Evolutionary conservation across 2,797 vertebrate genomes (phyloP).

Genomic region (Syngnathus rostellatus): DNA sequence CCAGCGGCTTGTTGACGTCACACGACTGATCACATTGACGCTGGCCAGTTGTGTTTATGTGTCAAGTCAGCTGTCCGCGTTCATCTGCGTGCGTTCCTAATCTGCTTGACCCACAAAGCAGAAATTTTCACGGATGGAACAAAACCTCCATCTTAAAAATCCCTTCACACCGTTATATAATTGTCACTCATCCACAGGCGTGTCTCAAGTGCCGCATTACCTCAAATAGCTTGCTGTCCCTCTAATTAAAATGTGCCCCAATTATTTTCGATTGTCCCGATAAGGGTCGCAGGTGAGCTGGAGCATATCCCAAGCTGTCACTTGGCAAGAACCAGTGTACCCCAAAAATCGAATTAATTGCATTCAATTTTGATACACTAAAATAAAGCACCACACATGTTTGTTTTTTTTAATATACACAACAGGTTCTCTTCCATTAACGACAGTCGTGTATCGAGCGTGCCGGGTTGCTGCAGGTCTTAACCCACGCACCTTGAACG

Average conservation of each 20-base stretch:
- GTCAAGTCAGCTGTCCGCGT: slow-evolving; percentile 35
- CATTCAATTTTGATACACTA: background rate
- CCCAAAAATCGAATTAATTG: too few species aligned
- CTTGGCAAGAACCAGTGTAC: too few species aligned
- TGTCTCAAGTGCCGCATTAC: background rate
- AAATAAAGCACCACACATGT: background rate
- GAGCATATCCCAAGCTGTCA: too few species aligned
- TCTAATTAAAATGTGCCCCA: too few species aligned
- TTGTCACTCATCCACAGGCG: background rate
- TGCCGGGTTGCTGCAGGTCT: background rate
- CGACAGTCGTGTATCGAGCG: background rate
- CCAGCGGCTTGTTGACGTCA: slow-evolving; percentile 41
- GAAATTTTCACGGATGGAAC: slow-evolving; percentile 28
- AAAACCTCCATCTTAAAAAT: slow-evolving; percentile 5
- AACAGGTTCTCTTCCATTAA: background rate
- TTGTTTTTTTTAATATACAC: background rate
- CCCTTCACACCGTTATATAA: background rate
- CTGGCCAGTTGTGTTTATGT: slow-evolving; percentile 49
- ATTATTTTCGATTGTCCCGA: too few species aligned
- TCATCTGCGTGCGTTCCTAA: slow-evolving; percentile 27
- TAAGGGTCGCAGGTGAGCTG: too few species aligned
- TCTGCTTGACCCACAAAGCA: slow-evolving; percentile 29
- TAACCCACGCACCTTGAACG: background rate
- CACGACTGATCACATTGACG: slow-evolving; percentile 45
- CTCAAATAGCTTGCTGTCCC: too few species aligned